These are phyloP conservation scores for Lysandra bellargus DNA, from an alignment of 2,888 invertebrate genomes.

Conservation along the genomic window DNA sequence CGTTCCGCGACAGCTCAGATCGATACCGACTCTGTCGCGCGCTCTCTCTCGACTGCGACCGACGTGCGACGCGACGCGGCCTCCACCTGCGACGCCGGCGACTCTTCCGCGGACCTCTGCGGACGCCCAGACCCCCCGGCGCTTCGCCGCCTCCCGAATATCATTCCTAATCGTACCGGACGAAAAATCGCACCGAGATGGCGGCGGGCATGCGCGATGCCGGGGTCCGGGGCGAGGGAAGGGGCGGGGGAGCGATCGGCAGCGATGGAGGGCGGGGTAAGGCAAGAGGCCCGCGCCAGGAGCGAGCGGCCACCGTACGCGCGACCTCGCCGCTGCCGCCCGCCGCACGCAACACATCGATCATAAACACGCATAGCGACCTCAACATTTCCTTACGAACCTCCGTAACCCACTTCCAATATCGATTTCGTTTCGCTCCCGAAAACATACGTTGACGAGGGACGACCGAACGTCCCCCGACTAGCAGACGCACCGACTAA, in stretches of 20 bases:
- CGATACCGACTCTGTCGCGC: constrained; percentile 70
- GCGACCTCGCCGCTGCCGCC: constrained; percentile 28
- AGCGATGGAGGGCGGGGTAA: constrained; percentile 52
- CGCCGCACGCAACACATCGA: constrained; percentile 67
- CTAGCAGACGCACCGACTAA: neutral
- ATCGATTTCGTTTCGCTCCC: constrained; percentile 49
- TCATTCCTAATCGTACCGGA: constrained; percentile 66
- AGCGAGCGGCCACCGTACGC: constrained; percentile 42
- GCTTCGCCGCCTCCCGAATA: constrained; percentile 58
- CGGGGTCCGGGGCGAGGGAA: constrained; percentile 66
- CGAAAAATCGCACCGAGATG: constrained; percentile 59
- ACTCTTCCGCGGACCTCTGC: constrained; percentile 50
- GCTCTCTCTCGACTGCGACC: constrained; percentile 62
- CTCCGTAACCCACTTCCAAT: constrained; percentile 60
- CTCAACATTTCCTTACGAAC: constrained; percentile 52
- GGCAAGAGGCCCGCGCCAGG: constrained; percentile 46
- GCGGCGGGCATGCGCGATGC: constrained; percentile 68
- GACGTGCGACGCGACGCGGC: constrained; percentile 48
- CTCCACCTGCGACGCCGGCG: constrained; percentile 44
- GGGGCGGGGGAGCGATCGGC: constrained; percentile 54
- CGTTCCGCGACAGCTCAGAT: constrained; percentile 69
- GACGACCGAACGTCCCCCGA: neutral
- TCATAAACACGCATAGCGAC: constrained; percentile 64
- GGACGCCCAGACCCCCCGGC: constrained; percentile 50
- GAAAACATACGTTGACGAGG: neutral